Evolutionary conservation across 2,797 vertebrate species (phyloP).

Genomic region (Oreochromis mossambicus): DNA sequence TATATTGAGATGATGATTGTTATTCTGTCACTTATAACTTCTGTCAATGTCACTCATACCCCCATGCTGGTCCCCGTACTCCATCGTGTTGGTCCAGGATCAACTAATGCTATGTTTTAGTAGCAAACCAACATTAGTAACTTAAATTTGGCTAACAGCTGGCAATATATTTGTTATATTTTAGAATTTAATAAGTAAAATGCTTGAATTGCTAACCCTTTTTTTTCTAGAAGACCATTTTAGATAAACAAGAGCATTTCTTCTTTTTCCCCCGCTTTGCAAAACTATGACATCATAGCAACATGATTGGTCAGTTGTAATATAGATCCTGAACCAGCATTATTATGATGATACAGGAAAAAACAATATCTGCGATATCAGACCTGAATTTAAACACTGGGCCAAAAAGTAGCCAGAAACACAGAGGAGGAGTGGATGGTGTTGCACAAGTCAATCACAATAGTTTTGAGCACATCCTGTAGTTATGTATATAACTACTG

Average conservation of each 20-base stretch:
- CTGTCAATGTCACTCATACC: background rate
- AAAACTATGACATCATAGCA: background rate
- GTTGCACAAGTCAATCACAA: background rate
- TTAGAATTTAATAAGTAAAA: background rate
- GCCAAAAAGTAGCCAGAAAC: background rate
- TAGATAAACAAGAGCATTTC: background rate
- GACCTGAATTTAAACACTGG: background rate
- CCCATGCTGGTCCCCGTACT: background rate
- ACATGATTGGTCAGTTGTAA: background rate
- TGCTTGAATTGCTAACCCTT: background rate
- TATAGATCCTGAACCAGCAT: background rate
- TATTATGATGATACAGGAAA: background rate
- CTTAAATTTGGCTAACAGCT: background rate
- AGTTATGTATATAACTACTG: background rate
- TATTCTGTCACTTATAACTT: background rate
- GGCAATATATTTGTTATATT: background rate
- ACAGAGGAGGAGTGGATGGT: background rate
- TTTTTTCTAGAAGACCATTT: background rate
- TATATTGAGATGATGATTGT: background rate
- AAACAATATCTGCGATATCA: background rate
- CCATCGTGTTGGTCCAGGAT: background rate
- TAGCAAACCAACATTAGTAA: background rate
- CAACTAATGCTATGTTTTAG: background rate
- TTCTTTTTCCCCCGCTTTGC: background rate
- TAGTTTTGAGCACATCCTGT: background rate